Evolutionary conservation across 2,888 invertebrate genomes (phyloP).

Genomic region (Lasioglossum malachurum): DNA sequence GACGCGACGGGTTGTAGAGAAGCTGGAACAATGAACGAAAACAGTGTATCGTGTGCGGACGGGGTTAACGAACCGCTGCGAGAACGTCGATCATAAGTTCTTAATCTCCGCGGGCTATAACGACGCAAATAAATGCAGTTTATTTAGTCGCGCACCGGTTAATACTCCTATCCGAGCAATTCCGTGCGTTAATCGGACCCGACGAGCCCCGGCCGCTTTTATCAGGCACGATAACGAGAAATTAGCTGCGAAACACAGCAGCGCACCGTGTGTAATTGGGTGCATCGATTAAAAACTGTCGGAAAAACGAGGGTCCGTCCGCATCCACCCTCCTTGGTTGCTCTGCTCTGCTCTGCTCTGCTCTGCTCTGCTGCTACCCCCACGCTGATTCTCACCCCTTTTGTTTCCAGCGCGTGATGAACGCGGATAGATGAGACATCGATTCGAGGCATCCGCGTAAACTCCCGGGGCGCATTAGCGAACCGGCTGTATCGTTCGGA

Average conservation of each 20-base stretch:
- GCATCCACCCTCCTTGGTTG: neutral
- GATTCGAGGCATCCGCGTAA: constrained; percentile 34
- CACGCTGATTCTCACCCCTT: neutral
- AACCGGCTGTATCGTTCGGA: constrained; percentile 30
- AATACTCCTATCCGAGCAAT: constrained; percentile 61
- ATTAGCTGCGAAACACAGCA: constrained; percentile 59
- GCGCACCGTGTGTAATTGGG: constrained; percentile 55
- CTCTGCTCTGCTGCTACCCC: too few species aligned
- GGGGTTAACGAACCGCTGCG: constrained; percentile 4
- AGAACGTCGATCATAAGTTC: constrained; percentile 60
- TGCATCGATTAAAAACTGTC: constrained; percentile 63
- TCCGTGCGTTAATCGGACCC: constrained; percentile 54
- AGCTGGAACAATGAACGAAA: neutral
- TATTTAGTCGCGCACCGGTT: constrained; percentile 44
- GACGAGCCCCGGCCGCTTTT: constrained; percentile 40
- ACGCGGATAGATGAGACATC: constrained; percentile 47
- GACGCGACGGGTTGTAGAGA: neutral
- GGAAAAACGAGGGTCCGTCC: constrained; percentile 41
- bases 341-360: neutral
- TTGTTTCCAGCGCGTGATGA: constrained; percentile 16
- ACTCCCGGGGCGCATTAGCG: constrained; percentile 53
- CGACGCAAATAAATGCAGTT: constrained; percentile 52
- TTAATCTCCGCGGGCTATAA: constrained; percentile 40
- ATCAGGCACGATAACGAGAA: constrained; percentile 63
- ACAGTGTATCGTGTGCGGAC: neutral